phyloP scores from a whole-genome alignment of 1,140 invertebrate species.

The Achroia grisella region DNA sequence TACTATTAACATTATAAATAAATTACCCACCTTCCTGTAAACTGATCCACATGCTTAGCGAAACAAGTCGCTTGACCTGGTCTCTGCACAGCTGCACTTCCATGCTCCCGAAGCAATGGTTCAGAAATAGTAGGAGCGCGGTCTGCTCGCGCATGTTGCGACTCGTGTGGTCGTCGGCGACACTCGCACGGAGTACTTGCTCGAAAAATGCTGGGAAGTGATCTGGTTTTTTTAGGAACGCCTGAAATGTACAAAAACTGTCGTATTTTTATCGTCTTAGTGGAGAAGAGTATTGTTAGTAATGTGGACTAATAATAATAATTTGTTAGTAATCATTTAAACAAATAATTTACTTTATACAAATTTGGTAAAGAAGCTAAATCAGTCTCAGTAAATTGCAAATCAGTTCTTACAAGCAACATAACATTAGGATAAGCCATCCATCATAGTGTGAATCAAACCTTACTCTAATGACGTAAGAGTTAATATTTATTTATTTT shows the following conservation, averaged over 20 bases:
- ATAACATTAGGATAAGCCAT: no score
- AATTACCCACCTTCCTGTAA: conserved; percentile 82
- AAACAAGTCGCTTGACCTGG: conserved; percentile 93
- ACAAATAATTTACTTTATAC: no score
- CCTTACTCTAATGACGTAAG: no score
- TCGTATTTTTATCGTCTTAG: no score
- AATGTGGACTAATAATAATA: no score
- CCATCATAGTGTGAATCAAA: no score
- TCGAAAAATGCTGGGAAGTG: conserved; percentile 93
- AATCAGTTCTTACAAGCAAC: no score
- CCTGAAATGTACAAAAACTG: conserved; percentile 72
- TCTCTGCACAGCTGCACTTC: conserved; percentile 94
- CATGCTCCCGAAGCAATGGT: conserved; percentile 98
- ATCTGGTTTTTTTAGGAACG: conserved; percentile 86
- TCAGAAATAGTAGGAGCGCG: conserved; percentile 91
- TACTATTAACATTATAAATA: not conserved
- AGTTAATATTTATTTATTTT: no score
- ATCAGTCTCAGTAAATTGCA: no score
- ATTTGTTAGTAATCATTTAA: no score
- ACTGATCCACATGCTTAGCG: conserved; percentile 95
- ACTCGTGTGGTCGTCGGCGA: conserved; percentile 75
- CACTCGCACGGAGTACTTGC: conserved; percentile 81
- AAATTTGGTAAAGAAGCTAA: no score
- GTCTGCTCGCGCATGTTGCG: conserved; percentile 87
- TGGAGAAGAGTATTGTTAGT: no score